phyloP scores from a whole-genome alignment of 2,888 invertebrate species.

The Drosophila siamana region DNA sequence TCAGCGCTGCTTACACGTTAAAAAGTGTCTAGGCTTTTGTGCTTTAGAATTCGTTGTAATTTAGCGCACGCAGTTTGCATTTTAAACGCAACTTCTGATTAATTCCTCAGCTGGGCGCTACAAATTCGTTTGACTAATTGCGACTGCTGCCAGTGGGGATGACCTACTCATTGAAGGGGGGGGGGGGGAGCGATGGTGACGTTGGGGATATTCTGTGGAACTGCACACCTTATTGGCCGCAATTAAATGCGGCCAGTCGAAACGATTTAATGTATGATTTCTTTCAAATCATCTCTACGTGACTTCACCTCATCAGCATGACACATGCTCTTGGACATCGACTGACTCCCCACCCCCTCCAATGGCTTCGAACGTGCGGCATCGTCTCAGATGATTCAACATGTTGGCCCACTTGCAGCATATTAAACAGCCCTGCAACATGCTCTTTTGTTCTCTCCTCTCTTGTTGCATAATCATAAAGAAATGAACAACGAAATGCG shows the following conservation, averaged over 20 bases:
- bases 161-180: too few species aligned
- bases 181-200: too few species aligned
- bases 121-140: conserved; percentile 84
- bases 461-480: conserved; percentile 51
- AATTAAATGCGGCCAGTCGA: conserved; percentile 69
- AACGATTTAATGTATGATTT: conserved; percentile 73
- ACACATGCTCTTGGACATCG: conserved; percentile 14
- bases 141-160: conserved; percentile 65
- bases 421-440: conserved; percentile 62
- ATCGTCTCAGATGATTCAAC: conserved; percentile 74
- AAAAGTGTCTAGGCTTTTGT: conserved; percentile 75
- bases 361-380: conserved; percentile 34
- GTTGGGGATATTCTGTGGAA: conserved; percentile 75
- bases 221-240: conserved; percentile 72
- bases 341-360: background rate
- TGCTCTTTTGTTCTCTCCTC: conserved; percentile 16
- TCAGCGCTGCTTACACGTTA: conserved; percentile 67
- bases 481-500: conserved; percentile 44
- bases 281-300: conserved; percentile 76
- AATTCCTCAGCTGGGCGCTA: conserved; percentile 75
- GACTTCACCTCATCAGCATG: conserved; percentile 66
- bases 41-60: conserved; percentile 81
- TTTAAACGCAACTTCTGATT: conserved; percentile 82
- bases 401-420: conserved; percentile 59
- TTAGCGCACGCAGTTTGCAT: conserved; percentile 85